Conservation (phyloP, 2,888 invertebrate genomes). For the Hemistola chrysoprasaria region DNA sequence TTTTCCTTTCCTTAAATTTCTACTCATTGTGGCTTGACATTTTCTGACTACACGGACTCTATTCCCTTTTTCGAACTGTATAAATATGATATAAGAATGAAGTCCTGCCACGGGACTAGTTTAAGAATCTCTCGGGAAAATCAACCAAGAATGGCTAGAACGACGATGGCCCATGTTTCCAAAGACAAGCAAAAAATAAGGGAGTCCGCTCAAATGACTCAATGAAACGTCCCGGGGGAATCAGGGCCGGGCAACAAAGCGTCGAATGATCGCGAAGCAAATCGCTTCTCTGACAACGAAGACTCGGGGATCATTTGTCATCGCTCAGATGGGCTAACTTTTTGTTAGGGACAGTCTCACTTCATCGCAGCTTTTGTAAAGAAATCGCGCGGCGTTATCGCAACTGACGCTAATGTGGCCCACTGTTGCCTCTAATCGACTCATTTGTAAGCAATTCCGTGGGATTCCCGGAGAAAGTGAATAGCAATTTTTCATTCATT, state of each 20-base stretch:
- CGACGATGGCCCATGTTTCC: conserved; percentile 18
- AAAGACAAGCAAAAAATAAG: conserved; percentile 23
- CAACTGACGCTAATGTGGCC: conserved; percentile 57
- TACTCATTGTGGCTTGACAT: too few species aligned
- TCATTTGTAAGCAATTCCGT: conserved; percentile 49
- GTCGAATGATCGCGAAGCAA: conserved; percentile 63
- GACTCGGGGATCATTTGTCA: conserved; percentile 68
- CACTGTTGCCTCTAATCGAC: conserved; percentile 51
- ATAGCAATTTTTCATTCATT: conserved; percentile 21
- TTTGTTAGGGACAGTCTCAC: conserved; percentile 69
- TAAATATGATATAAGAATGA: conserved; percentile 16
- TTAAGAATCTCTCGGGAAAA: conserved; percentile 15
- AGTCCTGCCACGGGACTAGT: conserved; percentile 11
- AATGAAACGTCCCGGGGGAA: conserved; percentile 32
- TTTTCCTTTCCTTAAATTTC: too few species aligned
- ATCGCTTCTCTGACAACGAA: conserved; percentile 39
- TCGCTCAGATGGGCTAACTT: conserved; percentile 74
- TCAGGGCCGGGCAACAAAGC: conserved; percentile 29
- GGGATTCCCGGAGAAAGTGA: conserved; percentile 29
- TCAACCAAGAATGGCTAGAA: conserved; percentile 11
- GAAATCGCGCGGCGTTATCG: conserved; percentile 64
- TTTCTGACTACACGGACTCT: too few species aligned
- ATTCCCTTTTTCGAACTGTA: conserved; percentile 4
- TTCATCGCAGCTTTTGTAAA: conserved; percentile 69
- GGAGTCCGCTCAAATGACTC: conserved; percentile 25